phyloP scores from a whole-genome alignment of 2,888 invertebrate genomes.

The Mesochorus sp. region DNA sequence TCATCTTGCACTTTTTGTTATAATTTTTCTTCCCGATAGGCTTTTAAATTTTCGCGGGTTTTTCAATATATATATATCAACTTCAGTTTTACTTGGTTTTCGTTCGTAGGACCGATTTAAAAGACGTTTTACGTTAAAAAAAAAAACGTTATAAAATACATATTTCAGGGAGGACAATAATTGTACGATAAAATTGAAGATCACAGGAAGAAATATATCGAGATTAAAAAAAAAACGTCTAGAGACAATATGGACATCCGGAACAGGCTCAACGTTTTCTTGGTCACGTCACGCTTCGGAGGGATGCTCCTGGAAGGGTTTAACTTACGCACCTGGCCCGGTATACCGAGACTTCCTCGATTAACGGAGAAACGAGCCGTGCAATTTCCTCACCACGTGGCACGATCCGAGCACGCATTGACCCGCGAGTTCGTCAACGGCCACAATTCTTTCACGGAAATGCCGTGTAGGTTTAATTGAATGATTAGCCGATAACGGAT shows the following conservation, averaged over 20 bases:
- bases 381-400: slow-evolving; percentile 50
- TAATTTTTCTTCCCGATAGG: no score
- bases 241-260: slow-evolving; percentile 44
- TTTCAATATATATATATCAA: no score
- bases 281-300: slow-evolving; percentile 56
- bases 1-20: no score
- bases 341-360: slow-evolving; percentile 43
- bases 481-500: slow-evolving; percentile 9
- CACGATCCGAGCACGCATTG: slow-evolving; percentile 20
- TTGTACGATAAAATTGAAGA: not conserved
- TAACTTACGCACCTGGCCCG: slow-evolving; percentile 44
- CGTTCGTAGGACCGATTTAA: no score
- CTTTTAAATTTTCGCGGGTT: no score
- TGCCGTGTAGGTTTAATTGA: slow-evolving; percentile 8
- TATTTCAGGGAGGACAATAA: no score
- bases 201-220: not conserved
- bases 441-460: slow-evolving; percentile 11
- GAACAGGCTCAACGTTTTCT: slow-evolving; percentile 46
- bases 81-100: no score
- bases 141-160: no score
- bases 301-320: slow-evolving; percentile 32
- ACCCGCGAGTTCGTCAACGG: slow-evolving; percentile 42
- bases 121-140: no score
- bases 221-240: not conserved
- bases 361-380: slow-evolving; percentile 60